These are phyloP conservation scores for Crepidodera aurea DNA, from an alignment of 2,888 invertebrate species.

Conservation along the genomic window DNA sequence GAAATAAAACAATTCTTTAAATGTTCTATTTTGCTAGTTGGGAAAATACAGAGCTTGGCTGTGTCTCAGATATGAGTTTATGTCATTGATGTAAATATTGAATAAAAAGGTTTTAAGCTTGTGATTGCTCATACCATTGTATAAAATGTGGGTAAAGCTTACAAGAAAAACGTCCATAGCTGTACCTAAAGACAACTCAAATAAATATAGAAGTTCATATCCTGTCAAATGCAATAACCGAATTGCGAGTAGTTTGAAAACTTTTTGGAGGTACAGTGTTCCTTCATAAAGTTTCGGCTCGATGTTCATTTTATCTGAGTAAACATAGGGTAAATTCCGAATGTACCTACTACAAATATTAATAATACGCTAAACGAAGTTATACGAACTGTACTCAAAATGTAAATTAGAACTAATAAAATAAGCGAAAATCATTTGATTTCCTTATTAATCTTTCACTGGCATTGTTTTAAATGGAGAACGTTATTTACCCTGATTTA, in stretches of 20 bases:
- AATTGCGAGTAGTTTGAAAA: not conserved
- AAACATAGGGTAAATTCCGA: conserved; percentile 1
- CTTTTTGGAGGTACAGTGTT: conserved; percentile 9
- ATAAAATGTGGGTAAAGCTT: too few species aligned
- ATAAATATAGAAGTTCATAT: conserved; percentile 19
- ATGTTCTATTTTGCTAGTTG: too few species aligned
- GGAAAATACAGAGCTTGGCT: too few species aligned
- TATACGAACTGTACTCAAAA: not conserved
- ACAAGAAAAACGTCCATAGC: not conserved
- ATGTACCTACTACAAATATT: conserved; percentile 5
- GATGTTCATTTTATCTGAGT: conserved; percentile 9
- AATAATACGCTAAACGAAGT: conserved; percentile 4
- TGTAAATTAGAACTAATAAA: conserved; percentile 12
- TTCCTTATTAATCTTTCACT: too few species aligned
- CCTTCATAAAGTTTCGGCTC: conserved; percentile 6
- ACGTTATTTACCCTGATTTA: too few species aligned
- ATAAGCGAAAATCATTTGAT: not conserved
- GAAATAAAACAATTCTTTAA: too few species aligned
- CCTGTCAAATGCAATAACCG: conserved; percentile 23
- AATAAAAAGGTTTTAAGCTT: too few species aligned
- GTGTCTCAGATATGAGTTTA: too few species aligned
- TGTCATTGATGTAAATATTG: too few species aligned
- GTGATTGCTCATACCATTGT: too few species aligned
- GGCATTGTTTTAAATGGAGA: too few species aligned
- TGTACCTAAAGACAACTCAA: conserved; percentile 31